phyloP scores from a whole-genome alignment of 2,888 invertebrate genomes.

The Papilio elwesi region DNA sequence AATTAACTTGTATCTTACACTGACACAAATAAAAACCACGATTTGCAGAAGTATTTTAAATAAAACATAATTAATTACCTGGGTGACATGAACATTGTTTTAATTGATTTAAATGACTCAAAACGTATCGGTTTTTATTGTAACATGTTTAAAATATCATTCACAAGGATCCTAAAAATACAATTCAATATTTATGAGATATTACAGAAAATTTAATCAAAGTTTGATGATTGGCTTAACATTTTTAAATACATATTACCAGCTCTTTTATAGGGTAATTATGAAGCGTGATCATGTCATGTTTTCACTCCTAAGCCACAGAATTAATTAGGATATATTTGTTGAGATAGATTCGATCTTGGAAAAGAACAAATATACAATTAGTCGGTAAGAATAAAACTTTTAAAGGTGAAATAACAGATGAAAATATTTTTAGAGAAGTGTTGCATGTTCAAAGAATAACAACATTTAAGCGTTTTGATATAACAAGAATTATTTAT shows the following conservation, averaged over 20 bases:
- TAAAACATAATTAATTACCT: slow-evolving; percentile 11
- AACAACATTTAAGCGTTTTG: too few species aligned
- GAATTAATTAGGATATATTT: too few species aligned
- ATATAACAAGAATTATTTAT: too few species aligned
- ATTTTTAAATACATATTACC: slow-evolving; percentile 9
- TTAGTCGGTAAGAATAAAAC: too few species aligned
- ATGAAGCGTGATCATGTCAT: slow-evolving; percentile 8
- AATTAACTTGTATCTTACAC: slow-evolving; percentile 13
- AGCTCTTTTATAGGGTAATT: not conserved
- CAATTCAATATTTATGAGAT: not conserved
- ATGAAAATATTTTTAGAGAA: too few species aligned
- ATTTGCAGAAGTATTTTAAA: not conserved
- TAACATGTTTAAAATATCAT: slow-evolving; percentile 23
- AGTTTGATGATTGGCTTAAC: slow-evolving; percentile 10
- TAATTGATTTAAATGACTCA: slow-evolving; percentile 38
- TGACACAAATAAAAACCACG: not conserved
- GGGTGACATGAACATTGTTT: slow-evolving; percentile 29
- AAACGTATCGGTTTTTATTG: not conserved
- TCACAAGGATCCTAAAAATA: not conserved
- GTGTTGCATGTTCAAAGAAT: too few species aligned
- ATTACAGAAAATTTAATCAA: slow-evolving; percentile 19
- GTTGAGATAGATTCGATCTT: too few species aligned
- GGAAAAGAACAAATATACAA: too few species aligned
- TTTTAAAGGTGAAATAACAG: too few species aligned
- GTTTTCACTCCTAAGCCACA: not conserved